Percentiles rank a stretch among this genome's conserved stretches.
phyloP scores from a whole-genome alignment of 1,140 invertebrate species.

The Oryzaephilus surinamensis region DNA sequence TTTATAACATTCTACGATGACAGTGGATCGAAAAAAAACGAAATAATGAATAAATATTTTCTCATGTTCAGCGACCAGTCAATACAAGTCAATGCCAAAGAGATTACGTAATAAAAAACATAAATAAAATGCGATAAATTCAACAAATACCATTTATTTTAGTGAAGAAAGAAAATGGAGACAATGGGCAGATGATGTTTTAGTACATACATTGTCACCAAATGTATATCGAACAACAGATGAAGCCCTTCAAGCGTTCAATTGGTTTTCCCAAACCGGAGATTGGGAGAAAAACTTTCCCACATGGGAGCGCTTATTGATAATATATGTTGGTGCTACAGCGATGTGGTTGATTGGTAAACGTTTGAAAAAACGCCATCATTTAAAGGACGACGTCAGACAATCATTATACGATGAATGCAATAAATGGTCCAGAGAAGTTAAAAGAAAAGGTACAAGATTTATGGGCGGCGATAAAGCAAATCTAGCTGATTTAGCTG shows the following conservation, averaged over 20 bases:
- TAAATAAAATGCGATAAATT: conserved; percentile 5
- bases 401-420: conserved; percentile 83
- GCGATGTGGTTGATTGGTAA: conserved; percentile 94
- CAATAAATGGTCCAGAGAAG: conserved; percentile 62
- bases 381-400: conserved; percentile 80
- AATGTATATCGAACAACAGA: conserved; percentile 85
- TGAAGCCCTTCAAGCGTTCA: conserved; percentile 83
- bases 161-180: conserved; percentile 92
- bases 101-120: conserved; percentile 49
- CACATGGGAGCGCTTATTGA: conserved; percentile 68
- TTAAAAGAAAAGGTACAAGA: conserved; percentile 56
- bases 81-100: conserved; percentile 45
- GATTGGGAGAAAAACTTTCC: conserved; percentile 88
- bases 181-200: conserved; percentile 82
- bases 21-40: conserved; percentile 52
- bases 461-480: conserved; percentile 83
- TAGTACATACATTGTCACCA: conserved; percentile 90
- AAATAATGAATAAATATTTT: conserved; percentile 92
- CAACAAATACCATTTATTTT: conserved; percentile 22
- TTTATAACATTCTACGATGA: conserved; percentile 57
- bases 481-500: conserved; percentile 85
- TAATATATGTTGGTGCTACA: conserved; percentile 87
- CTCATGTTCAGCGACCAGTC: conserved; percentile 56
- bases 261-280: conserved; percentile 83
- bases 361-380: conserved; percentile 73